phyloP scores from a whole-genome alignment of 2,888 invertebrate genomes.

The Notodonta ziczac region DNA sequence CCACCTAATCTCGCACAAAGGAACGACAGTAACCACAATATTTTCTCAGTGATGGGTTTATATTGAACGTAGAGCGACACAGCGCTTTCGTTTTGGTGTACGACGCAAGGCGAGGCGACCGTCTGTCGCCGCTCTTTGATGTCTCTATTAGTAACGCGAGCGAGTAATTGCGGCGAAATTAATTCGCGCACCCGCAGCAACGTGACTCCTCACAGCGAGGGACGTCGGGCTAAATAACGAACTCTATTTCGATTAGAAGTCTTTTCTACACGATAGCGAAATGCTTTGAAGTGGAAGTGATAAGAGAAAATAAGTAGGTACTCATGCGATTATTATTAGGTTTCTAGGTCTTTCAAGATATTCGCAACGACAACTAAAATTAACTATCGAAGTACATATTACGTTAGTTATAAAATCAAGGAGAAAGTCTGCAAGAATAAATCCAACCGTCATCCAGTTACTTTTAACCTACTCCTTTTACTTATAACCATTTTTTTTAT shows the following conservation, averaged over 20 bases:
- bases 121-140: constrained; percentile 72
- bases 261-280: neutral
- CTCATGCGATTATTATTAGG: too few species aligned
- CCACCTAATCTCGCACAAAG: neutral
- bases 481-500: too few species aligned
- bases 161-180: constrained; percentile 81
- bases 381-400: too few species aligned
- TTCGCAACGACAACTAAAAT: too few species aligned
- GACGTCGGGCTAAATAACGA: neutral
- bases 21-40: neutral
- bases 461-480: too few species aligned
- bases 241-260: neutral
- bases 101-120: constrained; percentile 47
- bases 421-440: too few species aligned
- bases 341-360: too few species aligned
- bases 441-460: too few species aligned
- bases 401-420: too few species aligned
- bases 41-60: neutral
- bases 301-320: neutral
- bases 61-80: constrained; percentile 42
- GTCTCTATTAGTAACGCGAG: constrained; percentile 82
- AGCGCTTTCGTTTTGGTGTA: constrained; percentile 45
- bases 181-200: constrained; percentile 61
- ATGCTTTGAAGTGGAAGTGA: neutral
- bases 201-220: neutral